Evolutionary conservation across 1,140 invertebrate genomes (phyloP).

Genomic region (Zaprionus lachaisei): DNA sequence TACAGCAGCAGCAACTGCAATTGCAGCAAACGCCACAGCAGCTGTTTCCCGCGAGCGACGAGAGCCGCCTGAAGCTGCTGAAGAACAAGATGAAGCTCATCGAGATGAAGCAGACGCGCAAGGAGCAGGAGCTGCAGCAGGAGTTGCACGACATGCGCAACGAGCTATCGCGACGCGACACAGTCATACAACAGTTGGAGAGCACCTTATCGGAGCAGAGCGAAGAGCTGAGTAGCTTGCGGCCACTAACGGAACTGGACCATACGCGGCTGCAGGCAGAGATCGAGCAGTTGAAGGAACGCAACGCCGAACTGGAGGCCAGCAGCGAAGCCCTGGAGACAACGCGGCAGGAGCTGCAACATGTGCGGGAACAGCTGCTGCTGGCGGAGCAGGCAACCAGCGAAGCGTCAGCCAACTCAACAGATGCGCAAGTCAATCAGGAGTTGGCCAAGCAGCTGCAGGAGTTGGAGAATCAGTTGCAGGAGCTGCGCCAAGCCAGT

Average conservation of each 20-base stretch:
- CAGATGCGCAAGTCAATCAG: conserved; percentile 66
- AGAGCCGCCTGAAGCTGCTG: conserved; percentile 58
- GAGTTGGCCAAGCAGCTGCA: conserved; percentile 81
- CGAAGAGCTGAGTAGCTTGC: conserved; percentile 44
- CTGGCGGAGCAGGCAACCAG: conserved; percentile 90
- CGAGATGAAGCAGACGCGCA: conserved; percentile 61
- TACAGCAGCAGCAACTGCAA: conserved; percentile 38
- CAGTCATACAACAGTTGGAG: conserved; percentile 59
- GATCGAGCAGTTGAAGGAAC: conserved; percentile 36
- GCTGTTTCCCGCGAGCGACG: conserved; percentile 33
- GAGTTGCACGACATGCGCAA: conserved; percentile 51
- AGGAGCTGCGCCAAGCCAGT: conserved; percentile 52
- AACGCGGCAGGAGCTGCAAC: conserved; percentile 67
- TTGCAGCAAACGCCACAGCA: conserved; percentile 36
- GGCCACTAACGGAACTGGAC: conserved; percentile 46
- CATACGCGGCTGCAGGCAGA: conserved; percentile 48
- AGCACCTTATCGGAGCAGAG: conserved; percentile 27
- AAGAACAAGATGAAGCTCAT: conserved; percentile 68
- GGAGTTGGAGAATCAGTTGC: conserved; percentile 59
- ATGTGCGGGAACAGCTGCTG: conserved; percentile 85
- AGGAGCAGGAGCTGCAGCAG: conserved; percentile 60
- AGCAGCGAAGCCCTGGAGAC: conserved; percentile 67
- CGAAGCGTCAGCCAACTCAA: conserved; percentile 5
- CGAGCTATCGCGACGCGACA: conserved; percentile 40
- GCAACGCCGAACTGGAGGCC: conserved; percentile 53